Evolutionary conservation across 2,113 vertebrate genomes (phyloP).

Genomic region (Brachyhypopomus occidentalis): DNA sequence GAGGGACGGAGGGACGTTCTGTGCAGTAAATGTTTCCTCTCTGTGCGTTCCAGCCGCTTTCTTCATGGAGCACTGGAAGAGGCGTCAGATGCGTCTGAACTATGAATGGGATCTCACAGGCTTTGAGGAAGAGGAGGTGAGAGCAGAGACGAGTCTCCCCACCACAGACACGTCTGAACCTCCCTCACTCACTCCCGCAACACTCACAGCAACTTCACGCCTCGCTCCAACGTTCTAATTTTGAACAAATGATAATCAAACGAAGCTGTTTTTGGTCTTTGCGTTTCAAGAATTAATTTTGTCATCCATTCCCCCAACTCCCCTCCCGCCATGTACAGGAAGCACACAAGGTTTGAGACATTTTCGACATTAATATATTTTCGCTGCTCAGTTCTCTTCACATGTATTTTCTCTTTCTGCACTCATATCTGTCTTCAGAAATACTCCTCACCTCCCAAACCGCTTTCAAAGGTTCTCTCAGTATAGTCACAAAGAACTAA

Average conservation of each 20-base stretch:
- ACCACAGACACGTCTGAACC: neutral
- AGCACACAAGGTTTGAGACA: conserved; percentile 93
- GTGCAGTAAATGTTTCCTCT: neutral
- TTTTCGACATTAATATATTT: conserved; percentile 41
- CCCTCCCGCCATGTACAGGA: conserved; percentile 83
- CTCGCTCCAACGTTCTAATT: too few species aligned
- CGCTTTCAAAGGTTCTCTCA: neutral
- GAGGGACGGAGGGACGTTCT: too few species aligned
- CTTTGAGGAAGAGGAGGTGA: conserved; percentile 97
- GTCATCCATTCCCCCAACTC: conserved; percentile 56
- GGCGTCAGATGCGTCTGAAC: conserved; percentile 96
- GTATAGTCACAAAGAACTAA: neutral
- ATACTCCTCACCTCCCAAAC: neutral
- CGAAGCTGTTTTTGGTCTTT: neutral
- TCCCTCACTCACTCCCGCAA: neutral
- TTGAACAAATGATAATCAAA: too few species aligned
- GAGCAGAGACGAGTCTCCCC: conserved; percentile 32
- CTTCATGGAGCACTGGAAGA: conserved; percentile 99
- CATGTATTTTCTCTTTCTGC: conserved; percentile 1
- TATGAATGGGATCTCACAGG: conserved; percentile 98
- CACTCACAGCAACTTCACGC: neutral
- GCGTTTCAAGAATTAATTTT: conserved; percentile 12
- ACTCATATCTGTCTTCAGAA: neutral
- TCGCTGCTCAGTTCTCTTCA: neutral
- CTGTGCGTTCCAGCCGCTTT: conserved; percentile 83